Evolutionary conservation across 2,113 vertebrate genomes (phyloP).

Genomic region (Solea solea): DNA sequence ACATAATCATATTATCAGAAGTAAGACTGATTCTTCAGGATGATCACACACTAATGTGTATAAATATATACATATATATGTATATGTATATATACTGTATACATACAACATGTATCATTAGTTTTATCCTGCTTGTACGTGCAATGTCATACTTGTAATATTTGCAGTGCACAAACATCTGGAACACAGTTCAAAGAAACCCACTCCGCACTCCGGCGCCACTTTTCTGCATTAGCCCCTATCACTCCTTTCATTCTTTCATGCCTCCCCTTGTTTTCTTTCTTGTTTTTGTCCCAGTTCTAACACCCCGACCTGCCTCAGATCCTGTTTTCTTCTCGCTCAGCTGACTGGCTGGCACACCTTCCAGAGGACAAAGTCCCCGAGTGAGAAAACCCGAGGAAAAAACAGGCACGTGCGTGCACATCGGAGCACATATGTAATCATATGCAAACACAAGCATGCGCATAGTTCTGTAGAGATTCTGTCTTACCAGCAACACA

Average conservation of each 20-base stretch:
- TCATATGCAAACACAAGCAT: conserved; percentile 54
- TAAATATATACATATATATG: no score
- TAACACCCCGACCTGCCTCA: conserved; percentile 41
- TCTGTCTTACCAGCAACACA: conserved; percentile 1
- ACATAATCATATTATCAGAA: neutral
- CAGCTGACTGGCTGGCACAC: conserved; percentile 78
- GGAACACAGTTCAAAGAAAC: conserved; percentile 57
- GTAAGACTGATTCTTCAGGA: neutral
- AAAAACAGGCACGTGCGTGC: conserved; percentile 36
- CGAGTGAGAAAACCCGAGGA: conserved; percentile 29
- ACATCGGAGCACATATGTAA: conserved; percentile 33
- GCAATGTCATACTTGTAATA: conserved; percentile 46
- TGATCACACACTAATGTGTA: no score
- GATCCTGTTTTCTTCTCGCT: conserved; percentile 61
- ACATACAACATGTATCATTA: neutral
- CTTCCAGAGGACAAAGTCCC: conserved; percentile 75
- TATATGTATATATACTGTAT: no score
- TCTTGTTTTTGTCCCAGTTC: conserved; percentile 50
- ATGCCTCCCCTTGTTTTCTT: conserved; percentile 40
- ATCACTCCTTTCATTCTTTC: conserved; percentile 21
- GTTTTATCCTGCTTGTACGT: conserved; percentile 25
- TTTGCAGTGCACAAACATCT: conserved; percentile 72
- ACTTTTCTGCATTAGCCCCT: conserved; percentile 27
- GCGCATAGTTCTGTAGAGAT: neutral
- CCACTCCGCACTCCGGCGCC: conserved; percentile 23